Evolutionary conservation across 2,797 vertebrate genomes (phyloP).

Genomic region (Characodon lateralis): DNA sequence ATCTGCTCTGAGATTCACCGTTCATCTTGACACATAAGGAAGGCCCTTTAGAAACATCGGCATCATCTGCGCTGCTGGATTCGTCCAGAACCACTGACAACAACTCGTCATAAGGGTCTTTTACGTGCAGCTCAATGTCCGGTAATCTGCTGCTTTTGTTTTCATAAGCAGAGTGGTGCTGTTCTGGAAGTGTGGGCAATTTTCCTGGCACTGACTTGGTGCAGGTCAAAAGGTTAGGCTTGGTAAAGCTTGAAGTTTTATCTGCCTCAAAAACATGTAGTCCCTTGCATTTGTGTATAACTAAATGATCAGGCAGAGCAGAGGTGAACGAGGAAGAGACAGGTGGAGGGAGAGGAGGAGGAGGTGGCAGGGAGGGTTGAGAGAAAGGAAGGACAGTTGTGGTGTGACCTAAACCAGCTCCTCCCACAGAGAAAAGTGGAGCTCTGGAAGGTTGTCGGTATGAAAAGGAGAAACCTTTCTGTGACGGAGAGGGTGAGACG

Average conservation of each 20-base stretch:
- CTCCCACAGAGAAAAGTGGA: conserved; percentile 63
- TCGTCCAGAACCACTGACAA: conserved; percentile 57
- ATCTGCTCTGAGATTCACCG: conserved; percentile 29
- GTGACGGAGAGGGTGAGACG: conserved; percentile 50
- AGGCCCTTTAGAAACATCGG: conserved; percentile 10
- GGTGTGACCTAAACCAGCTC: conserved; percentile 18
- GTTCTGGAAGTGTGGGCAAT: conserved; percentile 13
- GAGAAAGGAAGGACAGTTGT: conserved; percentile 20
- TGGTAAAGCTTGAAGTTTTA: conserved; percentile 1
- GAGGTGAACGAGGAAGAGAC: conserved; percentile 49
- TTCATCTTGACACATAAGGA: not conserved
- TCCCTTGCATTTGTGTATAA: conserved; percentile 37
- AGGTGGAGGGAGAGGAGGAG: conserved; percentile 32
- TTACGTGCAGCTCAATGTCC: conserved; percentile 36
- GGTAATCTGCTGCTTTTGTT: conserved; percentile 24
- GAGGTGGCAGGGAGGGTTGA: conserved; percentile 17
- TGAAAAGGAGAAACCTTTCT: conserved; percentile 37
- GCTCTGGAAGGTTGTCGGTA: conserved; percentile 42
- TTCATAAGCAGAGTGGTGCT: conserved; percentile 10
- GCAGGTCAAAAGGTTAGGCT: conserved; percentile 38
- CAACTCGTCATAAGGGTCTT: conserved; percentile 73
- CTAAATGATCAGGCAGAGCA: conserved; percentile 29
- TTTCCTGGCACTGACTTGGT: conserved; percentile 28
- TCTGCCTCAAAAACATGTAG: conserved; percentile 21
- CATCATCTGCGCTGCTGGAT: conserved; percentile 32